These are phyloP conservation scores for Phortica variegata DNA, from an alignment of 1,140 invertebrate genomes.

Conservation along the genomic window DNA sequence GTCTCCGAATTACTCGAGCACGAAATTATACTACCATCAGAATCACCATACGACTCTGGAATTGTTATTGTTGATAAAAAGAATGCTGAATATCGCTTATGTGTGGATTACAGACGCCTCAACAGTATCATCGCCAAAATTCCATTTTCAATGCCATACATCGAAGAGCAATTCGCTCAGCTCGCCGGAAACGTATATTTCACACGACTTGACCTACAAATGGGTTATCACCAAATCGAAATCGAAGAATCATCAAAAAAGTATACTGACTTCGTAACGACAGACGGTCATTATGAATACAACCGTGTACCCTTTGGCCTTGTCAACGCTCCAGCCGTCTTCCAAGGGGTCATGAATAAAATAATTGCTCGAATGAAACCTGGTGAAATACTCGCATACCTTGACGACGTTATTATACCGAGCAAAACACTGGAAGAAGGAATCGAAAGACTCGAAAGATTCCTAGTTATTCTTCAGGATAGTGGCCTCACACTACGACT, in stretches of 20 bases:
- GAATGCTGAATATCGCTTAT: constrained; percentile 18
- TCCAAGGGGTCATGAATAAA: constrained; percentile 54
- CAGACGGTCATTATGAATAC: constrained; percentile 32
- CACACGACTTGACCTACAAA: constrained; percentile 56
- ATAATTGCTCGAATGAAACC: constrained; percentile 1
- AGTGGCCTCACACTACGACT: constrained; percentile 26
- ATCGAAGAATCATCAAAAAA: too few relatives aligned
- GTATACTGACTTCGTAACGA: too few relatives aligned
- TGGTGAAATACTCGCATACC: constrained; percentile 19
- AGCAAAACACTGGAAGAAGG: constrained; percentile 20
- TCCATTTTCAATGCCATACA: constrained; percentile 59
- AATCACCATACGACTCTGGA: constrained; percentile 27
- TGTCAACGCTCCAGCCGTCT: constrained; percentile 42
- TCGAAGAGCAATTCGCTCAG: constrained; percentile 56
- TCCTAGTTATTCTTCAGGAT: constrained; percentile 19
- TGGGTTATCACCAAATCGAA: constrained; percentile 60
- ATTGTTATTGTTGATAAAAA: constrained; percentile 40
- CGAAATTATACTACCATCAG: constrained; percentile 24
- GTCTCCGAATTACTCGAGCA: constrained; percentile 14
- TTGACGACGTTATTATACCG: constrained; percentile 34
- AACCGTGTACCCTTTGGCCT: constrained; percentile 33
- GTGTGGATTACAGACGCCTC: constrained; percentile 26
- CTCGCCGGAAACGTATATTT: constrained; percentile 52
- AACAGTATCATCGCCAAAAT: too few relatives aligned
- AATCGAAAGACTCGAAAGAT: constrained; percentile 2